Evolutionary conservation across 2,888 invertebrate species (phyloP), one percentile per base, ranked within the genome.

Genomic region (Ectemnius cavifrons): DNA sequence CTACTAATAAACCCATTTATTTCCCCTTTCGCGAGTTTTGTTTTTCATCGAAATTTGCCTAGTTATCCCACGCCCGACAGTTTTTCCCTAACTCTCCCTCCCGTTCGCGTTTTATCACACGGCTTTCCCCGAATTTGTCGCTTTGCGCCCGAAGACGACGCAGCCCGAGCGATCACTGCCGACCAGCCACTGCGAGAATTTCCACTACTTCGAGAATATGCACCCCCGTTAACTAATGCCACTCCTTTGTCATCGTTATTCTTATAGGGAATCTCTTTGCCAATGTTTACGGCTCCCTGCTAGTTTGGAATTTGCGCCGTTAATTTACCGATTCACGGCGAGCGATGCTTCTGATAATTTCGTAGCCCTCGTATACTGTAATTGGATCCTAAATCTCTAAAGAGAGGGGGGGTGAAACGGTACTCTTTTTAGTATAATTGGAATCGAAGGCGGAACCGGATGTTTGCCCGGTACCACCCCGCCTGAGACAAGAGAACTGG

Each of bases 31-130:
- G 69, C 71, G 73, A 71, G 67, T 77, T 58, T 59, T 63, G 71
- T 62, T 57, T 71, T 75, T 64, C 73, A 65, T 81, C 61, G 70
- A 67, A 78, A 78, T 67, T 45, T 56, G 4, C 56, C 62, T 66
- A 16, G 18, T 28, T 67, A 66, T 61, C 68, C 37, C 67, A 71
- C 67, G 64, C 63, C 64, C 62, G 63, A 67, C 47, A 63, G 46
- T 49, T 23, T 46, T 23, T 72, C 61, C 16, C 52, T 16, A 16
- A 52, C 52, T 52, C 4, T 65, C 56, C 23, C 27, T 52, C 62
- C 60, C 27, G 45, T 45, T 13, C 13, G 52, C 52, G 52, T 37
- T 37, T 37, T 37, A 18, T 65, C 46, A 20, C 59, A n/a, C 64
- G 52, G 47, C 46, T 23, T 56, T 63, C 46, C 56, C 64, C 37